Conservation (phyloP, 2,888 invertebrate species). For the Cacoxenus indagator region DNA sequence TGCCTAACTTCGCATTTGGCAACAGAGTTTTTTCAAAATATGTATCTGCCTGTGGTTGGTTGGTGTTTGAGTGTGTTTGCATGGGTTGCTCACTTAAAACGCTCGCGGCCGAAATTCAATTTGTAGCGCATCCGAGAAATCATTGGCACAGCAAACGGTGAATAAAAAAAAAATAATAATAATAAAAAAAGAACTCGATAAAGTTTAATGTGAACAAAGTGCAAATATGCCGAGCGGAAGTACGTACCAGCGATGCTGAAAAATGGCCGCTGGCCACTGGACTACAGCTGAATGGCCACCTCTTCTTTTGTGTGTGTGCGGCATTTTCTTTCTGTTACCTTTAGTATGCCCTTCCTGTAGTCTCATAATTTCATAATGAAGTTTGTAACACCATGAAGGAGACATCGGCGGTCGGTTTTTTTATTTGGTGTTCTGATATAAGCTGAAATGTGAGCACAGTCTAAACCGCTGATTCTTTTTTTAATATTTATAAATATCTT, state of each 20-base stretch:
- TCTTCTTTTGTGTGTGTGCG: background rate
- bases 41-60: no score
- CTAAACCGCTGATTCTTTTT: no score
- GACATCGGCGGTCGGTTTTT: no score
- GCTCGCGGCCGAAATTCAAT: slow-evolving; percentile 66
- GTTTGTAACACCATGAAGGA: no score
- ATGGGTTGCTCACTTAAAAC: slow-evolving; percentile 55
- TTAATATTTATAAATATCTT: no score
- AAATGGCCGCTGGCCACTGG: slow-evolving; percentile 38
- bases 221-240: slow-evolving; percentile 50
- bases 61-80: background rate
- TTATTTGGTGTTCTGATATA: no score
- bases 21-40: no score
- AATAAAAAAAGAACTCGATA: slow-evolving; percentile 33
- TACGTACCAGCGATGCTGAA: slow-evolving; percentile 7
- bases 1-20: no score
- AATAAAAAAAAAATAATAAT: slow-evolving; percentile 3
- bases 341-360: no score
- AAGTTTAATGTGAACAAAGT: slow-evolving; percentile 53
- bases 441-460: no score
- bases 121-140: slow-evolving; percentile 58
- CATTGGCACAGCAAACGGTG: slow-evolving; percentile 24
- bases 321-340: no score
- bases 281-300: slow-evolving; percentile 20
- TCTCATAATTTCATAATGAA: no score